These are phyloP conservation scores for Corynorhinus townsendii DNA, from an alignment of 2,113 vertebrate genomes.

Conservation along the genomic window DNA sequence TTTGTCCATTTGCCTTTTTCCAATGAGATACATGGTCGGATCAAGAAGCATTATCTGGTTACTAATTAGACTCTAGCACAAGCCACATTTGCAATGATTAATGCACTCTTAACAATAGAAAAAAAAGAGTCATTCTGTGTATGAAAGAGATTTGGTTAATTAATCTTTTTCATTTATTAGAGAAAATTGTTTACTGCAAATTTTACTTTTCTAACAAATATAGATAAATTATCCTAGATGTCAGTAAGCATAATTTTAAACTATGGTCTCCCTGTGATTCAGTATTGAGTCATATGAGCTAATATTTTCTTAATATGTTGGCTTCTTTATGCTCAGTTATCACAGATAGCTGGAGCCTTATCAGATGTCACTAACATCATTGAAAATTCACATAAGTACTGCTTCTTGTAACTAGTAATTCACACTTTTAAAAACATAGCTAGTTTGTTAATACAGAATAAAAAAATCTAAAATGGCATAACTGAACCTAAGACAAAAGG, in stretches of 20 bases:
- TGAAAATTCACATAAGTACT: background rate
- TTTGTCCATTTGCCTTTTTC: constrained; percentile 28
- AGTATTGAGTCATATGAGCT: constrained; percentile 55
- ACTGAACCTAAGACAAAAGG: background rate
- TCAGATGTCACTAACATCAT: background rate
- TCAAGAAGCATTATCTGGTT: constrained; percentile 57
- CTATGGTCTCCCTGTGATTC: constrained; percentile 21
- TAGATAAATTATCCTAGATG: constrained; percentile 45
- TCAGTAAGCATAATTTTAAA: constrained; percentile 48
- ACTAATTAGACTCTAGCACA: constrained; percentile 70
- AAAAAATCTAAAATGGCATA: background rate
- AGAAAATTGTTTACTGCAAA: constrained; percentile 51
- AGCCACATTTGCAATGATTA: constrained; percentile 66
- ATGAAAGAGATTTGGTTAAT: constrained; percentile 65
- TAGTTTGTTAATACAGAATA: background rate
- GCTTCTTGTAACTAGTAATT: background rate
- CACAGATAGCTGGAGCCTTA: background rate
- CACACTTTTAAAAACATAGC: background rate
- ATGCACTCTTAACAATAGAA: constrained; percentile 58
- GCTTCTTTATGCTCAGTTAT: constrained; percentile 22
- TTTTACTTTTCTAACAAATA: constrained; percentile 50
- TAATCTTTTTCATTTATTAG: constrained; percentile 70
- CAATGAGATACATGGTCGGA: constrained; percentile 25
- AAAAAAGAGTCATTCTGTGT: constrained; percentile 52
- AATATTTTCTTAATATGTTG: constrained; percentile 51